phyloP scores from a whole-genome alignment of 2,888 invertebrate species.

The Drosophila prostipennis region DNA sequence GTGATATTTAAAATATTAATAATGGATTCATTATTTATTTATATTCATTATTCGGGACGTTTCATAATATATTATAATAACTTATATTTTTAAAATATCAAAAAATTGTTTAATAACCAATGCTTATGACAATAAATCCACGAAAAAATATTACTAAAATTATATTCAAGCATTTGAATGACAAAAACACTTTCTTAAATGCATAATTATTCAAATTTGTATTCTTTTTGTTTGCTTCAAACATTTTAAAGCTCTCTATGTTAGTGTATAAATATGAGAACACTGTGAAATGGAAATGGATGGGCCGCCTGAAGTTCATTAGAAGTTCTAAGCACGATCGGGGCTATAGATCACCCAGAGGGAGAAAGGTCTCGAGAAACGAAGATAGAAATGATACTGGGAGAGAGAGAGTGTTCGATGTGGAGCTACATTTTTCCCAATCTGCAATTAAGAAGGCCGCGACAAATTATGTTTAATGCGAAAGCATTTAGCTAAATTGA shows the following conservation, averaged over 20 bases:
- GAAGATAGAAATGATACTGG: slow-evolving; percentile 9
- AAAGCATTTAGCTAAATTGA: slow-evolving; percentile 69
- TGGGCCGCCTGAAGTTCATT: slow-evolving; percentile 33
- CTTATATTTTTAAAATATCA: too few relatives aligned
- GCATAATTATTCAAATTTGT: background rate
- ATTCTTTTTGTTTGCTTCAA: too few relatives aligned
- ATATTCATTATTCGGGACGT: too few relatives aligned
- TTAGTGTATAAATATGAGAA: slow-evolving; percentile 27
- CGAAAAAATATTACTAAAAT: too few relatives aligned
- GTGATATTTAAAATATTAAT: background rate
- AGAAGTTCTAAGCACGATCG: slow-evolving; percentile 36
- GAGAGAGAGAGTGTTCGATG: slow-evolving; percentile 24
- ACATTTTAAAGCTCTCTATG: background rate
- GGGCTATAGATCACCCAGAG: slow-evolving; percentile 43
- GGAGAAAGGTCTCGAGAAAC: slow-evolving; percentile 35
- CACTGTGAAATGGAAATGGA: slow-evolving; percentile 34
- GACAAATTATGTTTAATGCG: slow-evolving; percentile 70
- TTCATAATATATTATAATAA: too few relatives aligned
- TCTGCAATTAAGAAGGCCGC: slow-evolving; percentile 45
- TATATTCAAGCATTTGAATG: background rate
- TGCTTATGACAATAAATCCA: too few relatives aligned
- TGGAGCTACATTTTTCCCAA: slow-evolving; percentile 6
- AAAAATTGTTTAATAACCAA: too few relatives aligned
- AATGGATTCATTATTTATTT: too few relatives aligned
- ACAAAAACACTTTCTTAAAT: background rate